Conservation (phyloP, 2,797 vertebrate genomes). For the Pseudopleuronectes americanus region DNA sequence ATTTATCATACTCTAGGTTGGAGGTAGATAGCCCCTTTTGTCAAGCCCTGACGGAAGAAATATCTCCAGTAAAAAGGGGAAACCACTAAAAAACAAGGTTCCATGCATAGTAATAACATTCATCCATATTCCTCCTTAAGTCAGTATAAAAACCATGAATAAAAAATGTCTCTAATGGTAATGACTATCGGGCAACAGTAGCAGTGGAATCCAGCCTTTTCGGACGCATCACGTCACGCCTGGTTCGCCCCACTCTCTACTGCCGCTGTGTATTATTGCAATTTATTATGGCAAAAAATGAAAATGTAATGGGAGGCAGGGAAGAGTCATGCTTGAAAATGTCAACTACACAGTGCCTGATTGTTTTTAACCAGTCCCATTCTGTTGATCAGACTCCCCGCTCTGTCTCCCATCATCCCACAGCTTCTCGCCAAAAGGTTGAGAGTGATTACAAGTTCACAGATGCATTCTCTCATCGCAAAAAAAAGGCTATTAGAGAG, state of each 20-base stretch:
- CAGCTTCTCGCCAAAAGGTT: slow-evolving; percentile 72
- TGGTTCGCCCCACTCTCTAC: slow-evolving; percentile 75
- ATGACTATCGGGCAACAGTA: slow-evolving; percentile 80
- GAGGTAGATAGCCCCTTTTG: slow-evolving; percentile 82
- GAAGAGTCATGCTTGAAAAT: slow-evolving; percentile 87
- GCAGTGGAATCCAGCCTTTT: slow-evolving; percentile 73
- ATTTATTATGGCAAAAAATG: slow-evolving; percentile 85
- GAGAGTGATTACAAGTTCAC: slow-evolving; percentile 79
- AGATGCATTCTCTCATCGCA: slow-evolving; percentile 68
- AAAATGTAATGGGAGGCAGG: slow-evolving; percentile 81
- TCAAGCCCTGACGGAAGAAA: slow-evolving; percentile 83
- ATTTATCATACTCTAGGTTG: slow-evolving; percentile 86
- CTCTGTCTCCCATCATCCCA: slow-evolving; percentile 73
- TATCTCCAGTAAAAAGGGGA: slow-evolving; percentile 66
- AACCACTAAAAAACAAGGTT: slow-evolving; percentile 64
- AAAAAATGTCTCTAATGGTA: slow-evolving; percentile 84
- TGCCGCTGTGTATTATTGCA: slow-evolving; percentile 83
- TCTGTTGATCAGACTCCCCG: slow-evolving; percentile 76
- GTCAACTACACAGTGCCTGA: slow-evolving; percentile 82
- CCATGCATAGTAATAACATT: slow-evolving; percentile 87
- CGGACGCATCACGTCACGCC: slow-evolving; percentile 78
- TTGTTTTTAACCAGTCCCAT: slow-evolving; percentile 82
- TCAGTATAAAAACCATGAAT: slow-evolving; percentile 86
- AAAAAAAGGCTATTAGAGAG: slow-evolving; percentile 71
- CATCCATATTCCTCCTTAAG: slow-evolving; percentile 84